Evolutionary conservation across 1,140 invertebrate species (phyloP), one percentile per base, ranked within the genome.

Genomic region (Plectrocnemia conspersa): DNA sequence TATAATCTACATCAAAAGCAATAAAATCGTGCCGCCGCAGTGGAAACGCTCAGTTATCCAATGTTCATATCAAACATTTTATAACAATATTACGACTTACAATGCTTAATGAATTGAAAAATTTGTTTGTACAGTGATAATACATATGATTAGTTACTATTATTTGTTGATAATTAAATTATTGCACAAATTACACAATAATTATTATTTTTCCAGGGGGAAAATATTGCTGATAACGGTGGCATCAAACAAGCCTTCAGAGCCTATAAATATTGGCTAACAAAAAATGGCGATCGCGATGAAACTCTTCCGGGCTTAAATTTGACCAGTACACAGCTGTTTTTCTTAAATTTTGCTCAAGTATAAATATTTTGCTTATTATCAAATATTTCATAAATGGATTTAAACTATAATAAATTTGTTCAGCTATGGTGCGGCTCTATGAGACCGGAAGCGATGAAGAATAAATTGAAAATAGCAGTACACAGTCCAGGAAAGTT

Each of bases 171-270:
- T n/a, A n/a, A n/a, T n/a, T n/a, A n/a, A n/a, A n/a, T n/a, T n/a
- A n/a, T n/a, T n/a, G n/a, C n/a, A n/a, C n/a, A n/a, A n/a, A n/a
- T n/a, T n/a, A n/a, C n/a, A n/a, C 18, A 6, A 9, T 13, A 44
- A 5, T 19, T 44, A 19, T 18, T 16, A 6, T 32, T 49, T 2
- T 36, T 54, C 36, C 78, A 88, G 72, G 90, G 91, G 10, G 93
- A 97, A 75, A 97, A 97, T 68, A 97, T 97, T 63, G 93, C 94
- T 2, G 93, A 97, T 65, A 97, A 97, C 65, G 94, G 93, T 11
- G 94, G 93, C 6, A 79, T 97, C 1, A 97, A 96, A 66, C 91
- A 96, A 73, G 86, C 91, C 0, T 96, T 92, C 68, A 77, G 88
- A 68, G 90, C 78, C 0, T 80, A 78, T 47, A 64, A 73, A 16